These are phyloP conservation scores for Crepidodera aurea DNA, from an alignment of 2,888 invertebrate genomes.

Conservation along the genomic window DNA sequence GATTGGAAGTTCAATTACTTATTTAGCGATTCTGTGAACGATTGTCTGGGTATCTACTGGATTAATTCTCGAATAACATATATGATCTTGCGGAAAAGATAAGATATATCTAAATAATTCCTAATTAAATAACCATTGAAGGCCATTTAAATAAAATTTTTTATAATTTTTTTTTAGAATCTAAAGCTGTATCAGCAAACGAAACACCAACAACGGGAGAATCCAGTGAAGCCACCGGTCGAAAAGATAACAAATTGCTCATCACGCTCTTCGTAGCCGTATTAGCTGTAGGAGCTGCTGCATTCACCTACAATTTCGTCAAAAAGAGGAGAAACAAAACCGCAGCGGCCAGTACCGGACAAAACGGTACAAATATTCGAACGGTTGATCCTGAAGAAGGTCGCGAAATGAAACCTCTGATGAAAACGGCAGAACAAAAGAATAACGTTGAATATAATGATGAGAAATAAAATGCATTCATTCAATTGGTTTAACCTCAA, in stretches of 20 bases:
- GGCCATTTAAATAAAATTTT: too few relatives aligned
- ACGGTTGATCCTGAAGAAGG: conserved; percentile 43
- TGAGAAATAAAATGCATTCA: conserved; percentile 39
- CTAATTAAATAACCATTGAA: too few relatives aligned
- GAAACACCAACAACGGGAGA: conserved; percentile 46
- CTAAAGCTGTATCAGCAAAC: not conserved
- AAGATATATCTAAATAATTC: too few relatives aligned
- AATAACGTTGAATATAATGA: conserved; percentile 44
- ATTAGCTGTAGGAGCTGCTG: conserved; percentile 64
- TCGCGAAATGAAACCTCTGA: conserved; percentile 55
- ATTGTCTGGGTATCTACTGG: too few relatives aligned
- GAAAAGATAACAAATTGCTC: conserved; percentile 52
- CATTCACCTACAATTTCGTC: conserved; percentile 68
- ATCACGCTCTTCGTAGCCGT: conserved; percentile 66
- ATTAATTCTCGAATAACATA: too few relatives aligned
- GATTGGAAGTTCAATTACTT: too few relatives aligned
- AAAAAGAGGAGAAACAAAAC: conserved; percentile 52
- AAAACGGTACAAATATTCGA: conserved; percentile 35
- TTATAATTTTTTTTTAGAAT: too few relatives aligned
- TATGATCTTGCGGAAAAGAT: too few relatives aligned
- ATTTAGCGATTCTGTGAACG: too few relatives aligned
- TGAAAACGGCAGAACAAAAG: conserved; percentile 44
- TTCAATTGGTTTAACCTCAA: too few relatives aligned
- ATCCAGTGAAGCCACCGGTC: conserved; percentile 30
- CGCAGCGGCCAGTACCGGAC: conserved; percentile 50